Base-by-base conservation (phyloP, 2,888 invertebrate genomes). In the Atrina japonica region DNA sequence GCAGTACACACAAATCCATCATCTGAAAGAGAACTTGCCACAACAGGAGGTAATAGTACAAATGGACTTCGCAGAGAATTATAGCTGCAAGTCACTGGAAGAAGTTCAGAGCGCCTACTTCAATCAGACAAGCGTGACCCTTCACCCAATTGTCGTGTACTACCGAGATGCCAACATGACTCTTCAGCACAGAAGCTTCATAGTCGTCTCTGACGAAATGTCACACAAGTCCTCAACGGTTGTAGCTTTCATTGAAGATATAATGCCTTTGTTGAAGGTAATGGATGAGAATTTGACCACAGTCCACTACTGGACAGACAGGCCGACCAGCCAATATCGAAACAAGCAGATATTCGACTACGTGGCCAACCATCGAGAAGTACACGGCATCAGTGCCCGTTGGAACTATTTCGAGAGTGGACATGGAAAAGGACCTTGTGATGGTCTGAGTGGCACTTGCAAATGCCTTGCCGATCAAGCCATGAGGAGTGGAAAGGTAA, bases 21-120 rank as follows among this genome's bases (percentile, higher is more conserved):
- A 23, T 21, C 21, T 70, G 18, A 74, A 74, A 53, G 50, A 66
- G 3, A 67, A 67, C 25, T 30, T 74, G 16, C 56, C 61, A 18
- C 16, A n/a, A 49, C 11, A 63, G n/a, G n/a, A 66, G 40, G 40
- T 70, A 0, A 30, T 70, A 16, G 63, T 77, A 1, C 73, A 77
- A 11, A 70, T 77, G 72, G 75, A 76, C 40, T 77, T 79, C 47
- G 66, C 73, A 2, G 76, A 80, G 66, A 80, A 75, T 23, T 78
- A 73, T 61, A 56, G n/a, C 11, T 76, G 73, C 50, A 69, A 68
- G 25, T 14, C 59, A 7, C 43, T 67, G 11, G 60, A 80, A 9
- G 72, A 72, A 43, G 60, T 79, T 3, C 72, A 76, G 59, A 49
- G 64, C 40, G 77, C 77, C 14, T 74, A 78, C 58, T 78, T 64